Evolutionary conservation across 2,888 invertebrate genomes (phyloP).

Genomic region (Unio pictorum): DNA sequence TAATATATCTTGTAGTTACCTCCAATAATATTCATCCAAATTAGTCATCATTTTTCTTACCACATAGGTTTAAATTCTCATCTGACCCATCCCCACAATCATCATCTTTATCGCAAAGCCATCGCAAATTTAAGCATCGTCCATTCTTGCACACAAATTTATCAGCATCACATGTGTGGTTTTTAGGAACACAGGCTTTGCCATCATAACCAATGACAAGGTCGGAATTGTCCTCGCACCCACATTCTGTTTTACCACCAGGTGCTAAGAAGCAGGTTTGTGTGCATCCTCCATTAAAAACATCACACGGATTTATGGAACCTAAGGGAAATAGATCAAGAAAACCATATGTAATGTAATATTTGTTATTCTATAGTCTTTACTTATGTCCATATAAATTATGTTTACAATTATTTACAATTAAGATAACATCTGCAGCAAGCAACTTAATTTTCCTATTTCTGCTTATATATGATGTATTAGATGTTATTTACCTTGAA

Average conservation of each 20-base stretch:
- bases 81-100: constrained; percentile 67
- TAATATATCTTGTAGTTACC: no score
- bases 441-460: no score
- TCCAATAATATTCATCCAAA: background rate
- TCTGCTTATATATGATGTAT: no score
- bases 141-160: constrained; percentile 95
- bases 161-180: constrained; percentile 55
- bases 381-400: no score
- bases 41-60: constrained; percentile 30
- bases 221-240: constrained; percentile 84
- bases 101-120: constrained; percentile 92
- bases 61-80: constrained; percentile 63
- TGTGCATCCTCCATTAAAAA: constrained; percentile 93
- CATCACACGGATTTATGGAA: constrained; percentile 77
- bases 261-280: constrained; percentile 93
- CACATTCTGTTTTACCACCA: constrained; percentile 86
- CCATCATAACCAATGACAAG: constrained; percentile 88
- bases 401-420: no score
- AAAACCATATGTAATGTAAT: background rate
- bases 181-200: constrained; percentile 90
- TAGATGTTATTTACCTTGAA: no score
- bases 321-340: constrained; percentile 24
- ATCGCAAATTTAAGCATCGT: constrained; percentile 90
- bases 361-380: no score
- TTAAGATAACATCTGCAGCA: no score